Conservation (phyloP, 1,140 invertebrate species). For the Drosophila funebris region DNA sequence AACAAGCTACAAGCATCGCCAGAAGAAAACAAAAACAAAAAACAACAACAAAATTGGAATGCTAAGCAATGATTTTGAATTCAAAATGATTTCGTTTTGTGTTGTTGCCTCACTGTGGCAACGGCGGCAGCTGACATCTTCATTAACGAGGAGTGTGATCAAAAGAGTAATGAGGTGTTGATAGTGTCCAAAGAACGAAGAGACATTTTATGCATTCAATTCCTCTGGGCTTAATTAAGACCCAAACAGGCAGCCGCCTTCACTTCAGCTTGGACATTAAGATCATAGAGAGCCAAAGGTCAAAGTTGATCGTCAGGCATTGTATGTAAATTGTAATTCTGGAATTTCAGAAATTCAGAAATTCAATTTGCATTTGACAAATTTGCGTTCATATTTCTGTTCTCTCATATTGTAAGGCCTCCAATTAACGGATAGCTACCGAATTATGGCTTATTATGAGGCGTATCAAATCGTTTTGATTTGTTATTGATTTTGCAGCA, state of each 20-base stretch:
- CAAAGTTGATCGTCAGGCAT: constrained; percentile 17
- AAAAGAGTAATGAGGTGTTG: constrained; percentile 83
- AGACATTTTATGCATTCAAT: constrained; percentile 25
- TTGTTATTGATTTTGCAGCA: constrained; percentile 38
- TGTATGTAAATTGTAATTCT: constrained; percentile 7
- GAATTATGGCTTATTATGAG: constrained; percentile 60
- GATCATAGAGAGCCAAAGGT: constrained; percentile 2
- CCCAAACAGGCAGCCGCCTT: neutral
- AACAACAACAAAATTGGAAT: constrained; percentile 58
- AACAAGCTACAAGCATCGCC: constrained; percentile 13
- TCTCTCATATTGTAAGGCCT: constrained; percentile 68
- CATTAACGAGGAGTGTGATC: constrained; percentile 82
- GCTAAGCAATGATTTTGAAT: constrained; percentile 73
- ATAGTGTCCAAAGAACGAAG: constrained; percentile 56
- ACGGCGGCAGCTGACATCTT: constrained; percentile 71
- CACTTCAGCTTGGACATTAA: neutral
- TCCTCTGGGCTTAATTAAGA: constrained; percentile 15
- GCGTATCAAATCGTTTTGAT: neutral
- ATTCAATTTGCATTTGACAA: constrained; percentile 79
- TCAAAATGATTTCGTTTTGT: constrained; percentile 61
- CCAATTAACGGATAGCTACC: constrained; percentile 75
- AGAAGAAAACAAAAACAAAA: constrained; percentile 4
- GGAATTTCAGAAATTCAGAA: constrained; percentile 25
- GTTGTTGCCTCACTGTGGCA: neutral
- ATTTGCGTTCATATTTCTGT: constrained; percentile 71